Evolutionary conservation across 1,140 invertebrate genomes (phyloP), one percentile per base, ranked within the genome.

Genomic region (Lepidotrigona ventralis): DNA sequence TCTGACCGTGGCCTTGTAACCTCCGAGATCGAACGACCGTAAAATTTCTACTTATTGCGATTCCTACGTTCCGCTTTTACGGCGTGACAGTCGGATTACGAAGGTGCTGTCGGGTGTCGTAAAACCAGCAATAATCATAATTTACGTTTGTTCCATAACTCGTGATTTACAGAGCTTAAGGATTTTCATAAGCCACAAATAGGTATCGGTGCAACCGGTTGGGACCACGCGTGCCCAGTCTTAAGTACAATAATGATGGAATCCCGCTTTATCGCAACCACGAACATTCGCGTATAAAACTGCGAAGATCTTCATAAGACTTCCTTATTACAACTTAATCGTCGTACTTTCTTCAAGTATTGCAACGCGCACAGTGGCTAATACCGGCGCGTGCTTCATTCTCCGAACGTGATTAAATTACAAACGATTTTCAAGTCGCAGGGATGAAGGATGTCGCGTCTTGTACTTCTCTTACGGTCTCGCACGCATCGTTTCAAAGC

Each of bases 21-120:
- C 54, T 69, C 56, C 21, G 29, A 69, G 85, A 90, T 88, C 83
- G 68, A 39, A 9, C 73, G 85, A 90, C 88, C 88, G 86, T 92
- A 91, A 92, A 92, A 81, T 77, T 81, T 86, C 83, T 83, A 88
- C 88, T 90, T 91, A 90, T 88, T 87, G 86, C 83, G 58, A 86
- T 90, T 89, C 85, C 84, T 78, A 88, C 87, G 86, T 86, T 89
- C 90, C 90, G 86, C 91, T 90, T 91, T 90, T 90, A 89, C 86
- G 87, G 73, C 63, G 84, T 76, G 88, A 90, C 85, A 88, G 79
- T 53, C 63, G 81, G 81, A 89, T 89, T 89, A 89, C 72, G 68
- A 56, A 63, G 82, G 85, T 71, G 68, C 26, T 80, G 85, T 84
- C 33, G 23, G 5, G 29, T 26, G 54, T 72, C 85, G 70, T 89